A percentile compares a stretch with the other conserved stretches of the same genome.
phyloP scores from a whole-genome alignment of 1,140 invertebrate genomes.

The Diprion similis region DNA sequence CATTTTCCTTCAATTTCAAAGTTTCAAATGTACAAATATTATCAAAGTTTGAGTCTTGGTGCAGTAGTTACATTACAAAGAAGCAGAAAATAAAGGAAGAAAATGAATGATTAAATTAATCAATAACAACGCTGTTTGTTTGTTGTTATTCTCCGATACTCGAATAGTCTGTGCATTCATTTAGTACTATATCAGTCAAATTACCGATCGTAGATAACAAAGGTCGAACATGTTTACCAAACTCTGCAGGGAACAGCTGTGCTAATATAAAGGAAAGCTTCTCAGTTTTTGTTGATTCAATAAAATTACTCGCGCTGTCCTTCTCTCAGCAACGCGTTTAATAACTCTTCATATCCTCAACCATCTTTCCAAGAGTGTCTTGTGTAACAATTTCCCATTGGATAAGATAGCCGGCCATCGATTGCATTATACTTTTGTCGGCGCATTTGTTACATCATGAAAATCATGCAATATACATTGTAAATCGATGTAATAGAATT shows the following conservation, averaged over 20 bases:
- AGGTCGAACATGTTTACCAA: conserved; percentile 16
- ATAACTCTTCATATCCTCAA: too few species aligned
- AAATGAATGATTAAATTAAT: background rate
- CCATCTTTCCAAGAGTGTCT: too few species aligned
- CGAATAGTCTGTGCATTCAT: background rate
- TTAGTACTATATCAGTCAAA: conserved; percentile 13
- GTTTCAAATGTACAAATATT: too few species aligned
- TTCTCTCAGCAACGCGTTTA: background rate
- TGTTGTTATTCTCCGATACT: background rate
- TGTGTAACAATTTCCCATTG: too few species aligned
- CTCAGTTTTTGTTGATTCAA: conserved; percentile 1
- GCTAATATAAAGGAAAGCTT: background rate
- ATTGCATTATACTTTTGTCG: too few species aligned
- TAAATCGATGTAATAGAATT: too few species aligned
- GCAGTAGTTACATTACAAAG: background rate
- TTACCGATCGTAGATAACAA: conserved; percentile 20
- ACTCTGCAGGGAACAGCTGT: conserved; percentile 6
- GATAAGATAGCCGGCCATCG: too few species aligned
- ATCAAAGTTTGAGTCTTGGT: too few species aligned
- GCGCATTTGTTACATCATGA: too few species aligned
- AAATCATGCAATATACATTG: too few species aligned
- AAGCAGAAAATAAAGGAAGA: background rate
- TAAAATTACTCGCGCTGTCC: background rate
- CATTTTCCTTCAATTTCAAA: too few species aligned
- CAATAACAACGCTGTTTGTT: conserved; percentile 3